These are phyloP conservation scores for Etheostoma perlongum DNA, from an alignment of 2,797 vertebrate species.

Conservation along the genomic window DNA sequence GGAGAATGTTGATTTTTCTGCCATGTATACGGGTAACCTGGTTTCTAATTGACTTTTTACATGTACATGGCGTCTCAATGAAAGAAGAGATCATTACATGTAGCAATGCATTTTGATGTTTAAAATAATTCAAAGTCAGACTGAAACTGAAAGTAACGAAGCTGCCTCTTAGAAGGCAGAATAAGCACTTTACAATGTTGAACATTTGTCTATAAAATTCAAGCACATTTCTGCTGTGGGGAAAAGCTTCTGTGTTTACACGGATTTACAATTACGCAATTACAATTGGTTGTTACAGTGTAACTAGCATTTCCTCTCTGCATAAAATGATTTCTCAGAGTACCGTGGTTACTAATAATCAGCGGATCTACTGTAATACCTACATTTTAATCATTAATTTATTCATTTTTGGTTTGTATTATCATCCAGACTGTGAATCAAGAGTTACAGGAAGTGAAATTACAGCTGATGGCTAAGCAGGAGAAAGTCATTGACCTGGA, in stretches of 20 bases:
- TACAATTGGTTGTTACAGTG: not conserved
- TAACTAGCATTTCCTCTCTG: not conserved
- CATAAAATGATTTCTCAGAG: not conserved
- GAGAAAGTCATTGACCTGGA: slow-evolving; percentile 75
- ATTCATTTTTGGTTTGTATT: slow-evolving; percentile 10
- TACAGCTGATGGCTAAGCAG: slow-evolving; percentile 81
- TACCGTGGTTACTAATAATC: not conserved
- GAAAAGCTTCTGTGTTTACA: no score
- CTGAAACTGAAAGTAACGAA: not conserved
- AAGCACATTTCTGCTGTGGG: not conserved
- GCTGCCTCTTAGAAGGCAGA: not conserved
- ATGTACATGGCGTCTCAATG: not conserved
- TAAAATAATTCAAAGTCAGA: not conserved
- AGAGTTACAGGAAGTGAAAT: slow-evolving; percentile 81
- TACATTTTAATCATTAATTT: not conserved
- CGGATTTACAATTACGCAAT: no score
- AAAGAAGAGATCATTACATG: no score
- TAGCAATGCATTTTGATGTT: no score
- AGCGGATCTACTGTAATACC: not conserved
- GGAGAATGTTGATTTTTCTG: no score
- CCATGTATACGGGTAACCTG: no score
- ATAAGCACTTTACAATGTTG: not conserved
- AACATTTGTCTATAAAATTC: not conserved
- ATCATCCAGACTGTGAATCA: slow-evolving; percentile 81
- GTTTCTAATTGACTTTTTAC: not conserved